phyloP scores from a whole-genome alignment of 2,113 vertebrate species.

The Lagopus muta region DNA sequence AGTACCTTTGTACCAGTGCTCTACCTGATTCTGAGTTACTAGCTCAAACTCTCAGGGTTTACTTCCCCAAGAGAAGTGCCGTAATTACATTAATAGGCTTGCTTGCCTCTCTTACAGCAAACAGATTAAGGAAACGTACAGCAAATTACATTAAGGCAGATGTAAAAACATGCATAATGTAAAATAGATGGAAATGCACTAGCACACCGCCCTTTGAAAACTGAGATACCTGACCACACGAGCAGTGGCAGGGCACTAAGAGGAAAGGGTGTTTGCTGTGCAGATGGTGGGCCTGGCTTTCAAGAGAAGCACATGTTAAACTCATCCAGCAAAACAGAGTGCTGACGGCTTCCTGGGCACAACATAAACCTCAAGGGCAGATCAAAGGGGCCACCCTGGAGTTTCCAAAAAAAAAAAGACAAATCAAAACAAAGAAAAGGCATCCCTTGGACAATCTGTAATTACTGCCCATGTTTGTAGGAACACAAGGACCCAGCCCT shows the following conservation, averaged over 20 bases:
- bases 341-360: neutral
- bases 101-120: neutral
- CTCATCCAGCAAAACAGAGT: neutral
- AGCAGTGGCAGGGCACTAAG: neutral
- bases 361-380: neutral
- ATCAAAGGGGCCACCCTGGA: constrained; percentile 23
- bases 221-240: neutral
- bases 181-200: constrained; percentile 6
- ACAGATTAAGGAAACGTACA: neutral
- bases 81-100: neutral
- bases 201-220: neutral
- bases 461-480: neutral
- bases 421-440: neutral
- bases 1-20: neutral
- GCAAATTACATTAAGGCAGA: neutral
- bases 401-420: neutral
- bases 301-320: neutral
- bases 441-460: neutral
- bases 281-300: neutral
- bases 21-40: accelerated
- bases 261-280: neutral
- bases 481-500: neutral
- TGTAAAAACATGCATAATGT: neutral
- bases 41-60: neutral
- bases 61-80: neutral